Percentiles rank a stretch among this genome's conserved stretches.
These are phyloP conservation scores for Salvator merianae DNA, from an alignment of 2,113 vertebrate genomes.

Conservation along the genomic window DNA sequence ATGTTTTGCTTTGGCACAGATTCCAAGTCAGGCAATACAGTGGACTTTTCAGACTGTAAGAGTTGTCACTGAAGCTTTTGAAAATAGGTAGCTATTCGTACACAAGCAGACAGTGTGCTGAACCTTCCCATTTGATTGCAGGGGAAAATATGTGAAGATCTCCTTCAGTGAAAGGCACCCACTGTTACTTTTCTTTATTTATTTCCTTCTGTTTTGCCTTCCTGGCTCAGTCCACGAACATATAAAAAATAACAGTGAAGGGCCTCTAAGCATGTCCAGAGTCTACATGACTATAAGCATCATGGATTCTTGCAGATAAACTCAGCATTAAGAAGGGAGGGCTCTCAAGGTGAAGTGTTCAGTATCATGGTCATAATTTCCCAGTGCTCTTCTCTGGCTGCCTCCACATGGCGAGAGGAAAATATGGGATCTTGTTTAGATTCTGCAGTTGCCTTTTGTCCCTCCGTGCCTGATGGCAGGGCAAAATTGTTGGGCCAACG, in stretches of 20 bases:
- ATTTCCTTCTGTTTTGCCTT: neutral
- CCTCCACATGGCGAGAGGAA: too few species aligned
- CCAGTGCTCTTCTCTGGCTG: neutral
- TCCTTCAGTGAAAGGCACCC: neutral
- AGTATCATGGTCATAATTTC: neutral
- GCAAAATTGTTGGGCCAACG: too few species aligned
- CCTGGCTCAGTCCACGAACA: neutral
- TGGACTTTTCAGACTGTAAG: neutral
- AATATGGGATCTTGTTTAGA: too few species aligned
- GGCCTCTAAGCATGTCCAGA: neutral
- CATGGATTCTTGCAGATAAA: neutral
- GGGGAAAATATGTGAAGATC: neutral
- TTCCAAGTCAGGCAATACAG: neutral
- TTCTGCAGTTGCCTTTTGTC: too few species aligned
- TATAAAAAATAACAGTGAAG: neutral
- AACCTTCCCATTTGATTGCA: neutral
- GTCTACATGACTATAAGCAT: too few species aligned
- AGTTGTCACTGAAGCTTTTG: neutral
- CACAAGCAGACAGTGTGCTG: neutral
- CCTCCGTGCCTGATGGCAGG: too few species aligned
- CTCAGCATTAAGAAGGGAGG: neutral
- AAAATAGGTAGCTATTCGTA: too few species aligned
- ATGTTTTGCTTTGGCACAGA: neutral
- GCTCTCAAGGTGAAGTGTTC: neutral
- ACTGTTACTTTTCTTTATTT: neutral